phyloP scores from a whole-genome alignment of 2,113 vertebrate species.

The Sisor rabdophorus region DNA sequence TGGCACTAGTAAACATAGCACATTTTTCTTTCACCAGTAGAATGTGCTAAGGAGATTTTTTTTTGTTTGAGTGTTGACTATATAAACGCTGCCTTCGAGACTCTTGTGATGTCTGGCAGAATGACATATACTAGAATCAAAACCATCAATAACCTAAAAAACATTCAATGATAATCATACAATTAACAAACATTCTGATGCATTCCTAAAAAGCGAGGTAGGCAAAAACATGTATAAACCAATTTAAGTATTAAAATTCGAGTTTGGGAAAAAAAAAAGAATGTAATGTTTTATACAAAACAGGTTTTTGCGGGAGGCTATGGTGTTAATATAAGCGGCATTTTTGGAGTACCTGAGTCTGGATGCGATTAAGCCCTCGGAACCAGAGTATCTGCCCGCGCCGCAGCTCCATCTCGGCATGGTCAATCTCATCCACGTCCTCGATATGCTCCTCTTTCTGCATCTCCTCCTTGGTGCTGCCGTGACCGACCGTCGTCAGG shows the following conservation, averaged over 20 bases:
- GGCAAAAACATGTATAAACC: background rate
- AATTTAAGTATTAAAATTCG: background rate
- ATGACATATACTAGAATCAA: too few species aligned
- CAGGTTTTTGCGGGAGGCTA: background rate
- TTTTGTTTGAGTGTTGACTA: too few species aligned
- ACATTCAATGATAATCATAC: too few species aligned
- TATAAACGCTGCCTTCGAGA: too few species aligned
- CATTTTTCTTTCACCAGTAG: too few species aligned
- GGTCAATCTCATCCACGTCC: conserved; percentile 90
- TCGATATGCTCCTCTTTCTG: conserved; percentile 78
- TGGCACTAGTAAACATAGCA: too few species aligned
- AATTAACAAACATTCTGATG: background rate
- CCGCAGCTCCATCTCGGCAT: conserved; percentile 92
- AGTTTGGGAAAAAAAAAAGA: background rate
- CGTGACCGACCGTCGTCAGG: conserved; percentile 93
- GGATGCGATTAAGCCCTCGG: conserved; percentile 95
- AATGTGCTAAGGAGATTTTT: too few species aligned
- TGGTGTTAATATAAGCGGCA: background rate
- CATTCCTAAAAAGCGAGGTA: background rate
- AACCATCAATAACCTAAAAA: too few species aligned
- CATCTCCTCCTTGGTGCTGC: conserved; percentile 86
- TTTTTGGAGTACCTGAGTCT: conserved; percentile 86
- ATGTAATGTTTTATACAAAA: background rate
- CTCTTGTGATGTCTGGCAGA: too few species aligned
- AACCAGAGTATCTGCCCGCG: conserved; percentile 98